Conservation (phyloP, 1,140 invertebrate species). For the Pseudachorutes palmiensis region DNA sequence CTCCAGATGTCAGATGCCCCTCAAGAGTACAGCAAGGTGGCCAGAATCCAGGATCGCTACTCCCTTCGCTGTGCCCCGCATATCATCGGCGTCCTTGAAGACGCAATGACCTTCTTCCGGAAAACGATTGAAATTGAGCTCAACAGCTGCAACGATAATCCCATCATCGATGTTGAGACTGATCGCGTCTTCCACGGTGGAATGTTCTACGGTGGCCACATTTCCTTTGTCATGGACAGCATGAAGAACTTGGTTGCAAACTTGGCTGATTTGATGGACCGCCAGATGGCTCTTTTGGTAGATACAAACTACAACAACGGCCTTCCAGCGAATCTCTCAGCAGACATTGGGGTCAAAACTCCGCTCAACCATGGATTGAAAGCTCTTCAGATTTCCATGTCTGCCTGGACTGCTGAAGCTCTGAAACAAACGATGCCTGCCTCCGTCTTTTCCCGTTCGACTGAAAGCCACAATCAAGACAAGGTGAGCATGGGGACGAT, state of each 20-base stretch:
- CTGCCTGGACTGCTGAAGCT: slow-evolving; percentile 18
- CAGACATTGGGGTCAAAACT: neutral
- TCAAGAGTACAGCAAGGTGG: neutral
- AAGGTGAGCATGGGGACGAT: slow-evolving; percentile 22
- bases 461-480: slow-evolving; percentile 19
- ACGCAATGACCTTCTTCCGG: slow-evolving; percentile 10
- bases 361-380: slow-evolving; percentile 18
- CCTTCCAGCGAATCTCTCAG: slow-evolving; percentile 15
- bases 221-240: slow-evolving; percentile 17
- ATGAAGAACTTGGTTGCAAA: slow-evolving; percentile 13
- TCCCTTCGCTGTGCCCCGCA: slow-evolving; percentile 18
- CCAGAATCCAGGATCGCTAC: slow-evolving; percentile 16
- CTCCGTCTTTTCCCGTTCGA: slow-evolving; percentile 12
- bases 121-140: slow-evolving; percentile 12
- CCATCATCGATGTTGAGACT: slow-evolving; percentile 14
- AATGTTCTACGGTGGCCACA: slow-evolving; percentile 18
- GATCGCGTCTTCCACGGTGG: slow-evolving; percentile 13
- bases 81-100: slow-evolving; percentile 17
- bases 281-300: slow-evolving; percentile 12
- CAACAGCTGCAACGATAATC: slow-evolving; percentile 16
- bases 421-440: slow-evolving; percentile 19
- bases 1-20: neutral
- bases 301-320: slow-evolving; percentile 20
- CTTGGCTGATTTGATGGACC: slow-evolving; percentile 15
- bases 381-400: slow-evolving; percentile 1